A percentile compares a stretch with the other conserved stretches of the same genome.
Evolutionary conservation across 23 tunicate species (phyloP).

Genomic region (Corella eumyota): DNA sequence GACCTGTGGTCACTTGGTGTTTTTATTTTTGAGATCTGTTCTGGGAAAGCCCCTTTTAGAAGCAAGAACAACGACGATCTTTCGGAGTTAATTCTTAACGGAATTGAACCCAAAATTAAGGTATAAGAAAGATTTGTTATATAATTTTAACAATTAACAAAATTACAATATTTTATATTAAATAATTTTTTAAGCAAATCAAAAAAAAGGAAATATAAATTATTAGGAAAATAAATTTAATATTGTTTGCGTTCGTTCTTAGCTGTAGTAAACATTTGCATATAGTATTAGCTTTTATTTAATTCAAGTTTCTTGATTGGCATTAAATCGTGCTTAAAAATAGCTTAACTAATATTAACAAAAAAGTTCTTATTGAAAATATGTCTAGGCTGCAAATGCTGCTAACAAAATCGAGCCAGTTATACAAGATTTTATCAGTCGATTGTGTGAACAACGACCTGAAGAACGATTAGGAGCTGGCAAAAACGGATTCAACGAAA

Average conservation of each 20-base stretch:
- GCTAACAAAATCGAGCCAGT: slow-evolving; percentile 3
- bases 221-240: too few species aligned
- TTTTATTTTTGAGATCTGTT: slow-evolving; percentile 27
- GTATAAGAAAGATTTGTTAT: slow-evolving; percentile 3
- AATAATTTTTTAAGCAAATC: too few species aligned
- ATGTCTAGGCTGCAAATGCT: slow-evolving; percentile 19
- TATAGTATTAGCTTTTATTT: too few species aligned
- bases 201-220: too few species aligned
- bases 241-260: too few species aligned
- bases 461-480: slow-evolving; percentile 46
- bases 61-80: slow-evolving; percentile 24
- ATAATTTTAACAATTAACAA: neutral
- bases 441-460: slow-evolving; percentile 32
- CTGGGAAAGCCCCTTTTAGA: slow-evolving; percentile 44
- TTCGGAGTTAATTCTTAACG: slow-evolving; percentile 12
- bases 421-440: slow-evolving; percentile 7
- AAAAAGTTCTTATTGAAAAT: too few species aligned
- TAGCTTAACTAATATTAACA: neutral
- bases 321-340: too few species aligned
- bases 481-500: slow-evolving; percentile 28
- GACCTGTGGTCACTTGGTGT: slow-evolving; percentile 57
- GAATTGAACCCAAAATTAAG: slow-evolving; percentile 23
- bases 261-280: too few species aligned
- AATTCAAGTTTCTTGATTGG: too few species aligned
- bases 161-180: too few species aligned